Evolutionary conservation across 2,113 vertebrate genomes (phyloP), one percentile per base, ranked within the genome.

Genomic region (Aramus guarauna): DNA sequence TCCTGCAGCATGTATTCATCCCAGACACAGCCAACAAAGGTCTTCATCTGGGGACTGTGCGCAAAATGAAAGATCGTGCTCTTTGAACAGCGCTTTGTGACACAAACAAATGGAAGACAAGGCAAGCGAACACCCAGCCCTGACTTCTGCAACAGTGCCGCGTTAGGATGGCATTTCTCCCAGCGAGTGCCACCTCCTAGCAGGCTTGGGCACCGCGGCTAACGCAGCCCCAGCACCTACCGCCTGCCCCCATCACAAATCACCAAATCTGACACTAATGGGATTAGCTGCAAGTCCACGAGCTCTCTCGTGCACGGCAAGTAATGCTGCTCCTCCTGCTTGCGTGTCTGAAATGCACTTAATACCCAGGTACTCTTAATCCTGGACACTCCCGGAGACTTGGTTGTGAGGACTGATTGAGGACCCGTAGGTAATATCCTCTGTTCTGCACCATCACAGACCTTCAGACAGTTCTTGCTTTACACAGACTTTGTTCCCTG

Each of bases 191-290:
- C 48, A 37, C 53, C 67, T 37, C 55, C 41, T 2, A 12, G 52
- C 30, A 62, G 27, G 50, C n/a, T 15, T 5, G 16, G 41, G 13
- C 13, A 13, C 13, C 2, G 0, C 0, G 0, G n/a, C 11, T 13
- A 29, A 32, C 2, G 0, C 43, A 15, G 37, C 34, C 20, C n/a
- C 13, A 2, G 58, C 59, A 37, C 29, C 39, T 9, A 9, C 37
- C 15, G 9, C 37, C 45, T 1, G 0, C 9, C 22, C n/a, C 53
- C 55, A 23, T 19, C 16, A 20, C 19, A 37, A 59, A 12, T 24
- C 39, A 6, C 21, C 4, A 1, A 11, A 64, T 39, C 37, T 4
- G 4, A 24, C 5, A 0, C 21, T 6, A 9, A 45, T 4, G 8
- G 30, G 15, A 20, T 24, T 8, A 26, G 32, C 12, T 26, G 15